phyloP scores from a whole-genome alignment of 2,113 vertebrate genomes.

The Gymnocephalus cernua region DNA sequence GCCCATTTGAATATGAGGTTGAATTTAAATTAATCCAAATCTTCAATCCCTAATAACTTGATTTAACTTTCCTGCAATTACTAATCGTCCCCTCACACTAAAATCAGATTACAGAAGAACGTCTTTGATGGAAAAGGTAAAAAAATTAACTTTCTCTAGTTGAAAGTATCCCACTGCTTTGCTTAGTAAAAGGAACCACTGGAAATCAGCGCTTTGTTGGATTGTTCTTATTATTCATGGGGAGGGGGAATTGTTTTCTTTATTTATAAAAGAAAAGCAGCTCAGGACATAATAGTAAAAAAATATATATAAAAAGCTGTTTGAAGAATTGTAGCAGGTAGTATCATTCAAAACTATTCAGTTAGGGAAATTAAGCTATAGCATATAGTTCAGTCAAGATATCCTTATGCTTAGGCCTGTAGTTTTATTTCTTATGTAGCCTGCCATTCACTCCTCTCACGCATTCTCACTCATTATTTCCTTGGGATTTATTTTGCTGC shows the following conservation, averaged over 20 bases:
- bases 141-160: conserved; percentile 19
- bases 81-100: conserved; percentile 15
- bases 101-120: conserved; percentile 27
- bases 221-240: neutral
- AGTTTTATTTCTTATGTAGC: too few relatives aligned
- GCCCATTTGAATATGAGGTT: neutral
- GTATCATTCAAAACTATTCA: neutral
- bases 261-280: neutral
- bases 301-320: neutral
- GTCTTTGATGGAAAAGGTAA: neutral
- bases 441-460: too few relatives aligned
- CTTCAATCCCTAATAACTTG: conserved; percentile 24
- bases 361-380: too few relatives aligned
- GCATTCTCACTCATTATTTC: too few relatives aligned
- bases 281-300: conserved; percentile 1
- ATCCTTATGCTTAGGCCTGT: too few relatives aligned
- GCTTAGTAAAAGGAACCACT: neutral
- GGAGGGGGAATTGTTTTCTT: too few relatives aligned
- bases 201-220: neutral
- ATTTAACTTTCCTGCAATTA: conserved; percentile 19
- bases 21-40: conserved; percentile 36
- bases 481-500: too few relatives aligned
- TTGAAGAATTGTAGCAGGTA: neutral
- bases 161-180: conserved; percentile 18
- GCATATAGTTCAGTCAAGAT: too few relatives aligned